Evolutionary conservation across 2,888 invertebrate species (phyloP), one percentile per base, ranked within the genome.

Genomic region (Vandiemenella viatica): DNA sequence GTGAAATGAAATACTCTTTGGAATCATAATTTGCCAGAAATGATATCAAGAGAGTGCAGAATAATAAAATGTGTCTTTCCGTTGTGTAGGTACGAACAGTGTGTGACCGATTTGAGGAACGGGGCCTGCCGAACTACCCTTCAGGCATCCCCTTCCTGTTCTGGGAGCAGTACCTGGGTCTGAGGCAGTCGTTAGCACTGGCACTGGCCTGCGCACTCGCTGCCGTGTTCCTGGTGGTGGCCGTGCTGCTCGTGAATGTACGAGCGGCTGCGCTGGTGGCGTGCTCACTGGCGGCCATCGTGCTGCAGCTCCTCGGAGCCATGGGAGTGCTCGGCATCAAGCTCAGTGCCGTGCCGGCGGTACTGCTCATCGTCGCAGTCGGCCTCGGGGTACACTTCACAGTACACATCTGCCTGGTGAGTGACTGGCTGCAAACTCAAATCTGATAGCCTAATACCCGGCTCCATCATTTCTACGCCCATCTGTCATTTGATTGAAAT

Each of bases 121-220:
- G 79, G 50, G 96, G 97, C 13, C 70, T 98, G 56, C 90, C 92
- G 8, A 96, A 95, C 66, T 98, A 92, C 68, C 97, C 97, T 1
- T 84, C 87, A 50, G 93, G 93, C 13, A 85, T 91, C 61, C 91
- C 92, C 1, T 93, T 95, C 67, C 76, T 89, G 41, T 95, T 89
- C 68, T 95, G 92, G 90, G 93, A 95, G 66, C 92, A 93, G 69
- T 93, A 92, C 62, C 75, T 92, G 64, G 79, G 83, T 57, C 67
- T 93, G 56, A 75, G 87, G 47, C 78, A 79, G 51, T 85, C 84
- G 50, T 67, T 91, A 55, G 73, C 77, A 13, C 61, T 87, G 48
- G 83, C 89, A 4, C 67, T 90, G 48, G 69, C 77, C 42, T 65
- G 81, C 55, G 84, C 84, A 2, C 65, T 83, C 40, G 72, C 76